Evolutionary conservation across 2,113 vertebrate species (phyloP).

Genomic region (Rhinopithecus roxellana): DNA sequence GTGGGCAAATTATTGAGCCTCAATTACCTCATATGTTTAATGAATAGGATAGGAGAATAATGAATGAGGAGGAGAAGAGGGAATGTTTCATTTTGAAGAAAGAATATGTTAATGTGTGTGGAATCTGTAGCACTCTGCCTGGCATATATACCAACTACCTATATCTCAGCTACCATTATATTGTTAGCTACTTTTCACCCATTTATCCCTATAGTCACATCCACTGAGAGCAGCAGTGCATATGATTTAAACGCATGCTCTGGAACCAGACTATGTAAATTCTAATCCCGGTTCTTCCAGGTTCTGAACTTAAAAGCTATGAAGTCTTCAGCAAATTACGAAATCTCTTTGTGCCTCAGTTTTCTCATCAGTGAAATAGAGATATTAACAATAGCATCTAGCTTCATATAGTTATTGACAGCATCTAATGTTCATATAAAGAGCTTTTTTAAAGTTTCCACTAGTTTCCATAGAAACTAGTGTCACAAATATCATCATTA

Average conservation of each 20-base stretch:
- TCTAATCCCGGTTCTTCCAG: neutral
- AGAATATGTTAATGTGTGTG: neutral
- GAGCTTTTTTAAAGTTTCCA: neutral
- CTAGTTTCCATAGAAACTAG: rapidly evolving
- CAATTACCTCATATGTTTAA: neutral
- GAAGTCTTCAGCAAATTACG: neutral
- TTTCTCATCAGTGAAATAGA: neutral
- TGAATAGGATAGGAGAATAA: neutral
- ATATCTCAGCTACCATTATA: neutral
- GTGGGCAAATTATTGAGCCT: neutral
- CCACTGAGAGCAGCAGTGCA: neutral
- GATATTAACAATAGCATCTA: neutral
- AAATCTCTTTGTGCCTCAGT: neutral
- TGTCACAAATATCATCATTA: neutral
- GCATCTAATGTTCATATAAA: neutral
- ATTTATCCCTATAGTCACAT: neutral
- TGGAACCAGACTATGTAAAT: neutral
- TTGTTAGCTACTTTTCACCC: neutral
- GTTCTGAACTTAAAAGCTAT: neutral
- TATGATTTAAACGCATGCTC: neutral
- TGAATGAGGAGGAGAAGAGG: rapidly evolving
- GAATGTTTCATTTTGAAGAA: neutral
- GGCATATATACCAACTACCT: neutral
- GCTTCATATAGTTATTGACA: rapidly evolving
- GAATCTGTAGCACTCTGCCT: neutral